phyloP scores from a whole-genome alignment of 2,888 invertebrate genomes.

The Drosophila fulvimacula region DNA sequence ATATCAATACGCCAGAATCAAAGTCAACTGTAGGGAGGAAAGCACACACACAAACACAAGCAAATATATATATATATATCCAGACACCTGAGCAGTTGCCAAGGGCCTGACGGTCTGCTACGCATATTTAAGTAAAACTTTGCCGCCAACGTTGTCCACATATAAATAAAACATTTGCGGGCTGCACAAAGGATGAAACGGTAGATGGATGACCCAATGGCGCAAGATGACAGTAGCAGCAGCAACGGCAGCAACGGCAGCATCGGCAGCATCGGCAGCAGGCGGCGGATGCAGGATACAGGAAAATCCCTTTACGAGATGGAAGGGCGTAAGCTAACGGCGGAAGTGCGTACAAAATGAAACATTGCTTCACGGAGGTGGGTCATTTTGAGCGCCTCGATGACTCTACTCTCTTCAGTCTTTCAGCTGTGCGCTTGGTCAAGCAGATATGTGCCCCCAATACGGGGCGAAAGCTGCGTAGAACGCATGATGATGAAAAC shows the following conservation, averaged over 20 bases:
- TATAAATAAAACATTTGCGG: conserved; percentile 80
- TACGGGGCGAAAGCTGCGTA: neutral
- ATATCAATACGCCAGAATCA: conserved; percentile 52
- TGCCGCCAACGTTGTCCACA: conserved; percentile 73
- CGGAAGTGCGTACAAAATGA: conserved; percentile 81
- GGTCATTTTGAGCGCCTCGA: conserved; percentile 35
- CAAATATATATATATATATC: conserved; percentile 2
- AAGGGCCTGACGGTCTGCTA: conserved; percentile 38
- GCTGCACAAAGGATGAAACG: conserved; percentile 75
- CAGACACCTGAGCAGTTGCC: conserved; percentile 61
- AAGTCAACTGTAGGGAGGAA: conserved; percentile 18
- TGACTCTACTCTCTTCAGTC: conserved; percentile 35
- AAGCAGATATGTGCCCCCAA: conserved; percentile 65
- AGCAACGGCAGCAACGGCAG: conserved; percentile 12
- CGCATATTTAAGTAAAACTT: conserved; percentile 77
- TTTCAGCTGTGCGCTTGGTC: conserved; percentile 72
- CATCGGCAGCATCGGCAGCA: conserved; percentile 2
- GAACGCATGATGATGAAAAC: conserved; percentile 53
- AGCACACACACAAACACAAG: conserved; percentile 6
- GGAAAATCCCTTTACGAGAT: conserved; percentile 79
- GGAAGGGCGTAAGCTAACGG: conserved; percentile 50
- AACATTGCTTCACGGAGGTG: conserved; percentile 50
- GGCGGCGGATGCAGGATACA: conserved; percentile 66
- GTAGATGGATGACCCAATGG: conserved; percentile 81
- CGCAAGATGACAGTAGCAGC: conserved; percentile 76